These are phyloP conservation scores for Iguana delicatissima DNA, from an alignment of 2,797 vertebrate species.

Conservation along the genomic window DNA sequence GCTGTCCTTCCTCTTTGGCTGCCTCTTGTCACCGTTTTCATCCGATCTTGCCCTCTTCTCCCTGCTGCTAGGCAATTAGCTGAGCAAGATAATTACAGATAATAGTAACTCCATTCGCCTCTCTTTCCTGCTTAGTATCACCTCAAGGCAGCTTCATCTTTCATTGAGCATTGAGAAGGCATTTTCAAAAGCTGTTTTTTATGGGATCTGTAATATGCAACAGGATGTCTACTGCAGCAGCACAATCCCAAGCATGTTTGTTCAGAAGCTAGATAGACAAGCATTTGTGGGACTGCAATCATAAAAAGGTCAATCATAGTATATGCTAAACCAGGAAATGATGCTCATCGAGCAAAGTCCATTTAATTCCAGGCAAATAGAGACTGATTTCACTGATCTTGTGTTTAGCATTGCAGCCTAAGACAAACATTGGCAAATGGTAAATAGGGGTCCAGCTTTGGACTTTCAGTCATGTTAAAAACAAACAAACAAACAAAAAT, in stretches of 20 bases:
- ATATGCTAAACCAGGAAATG: background rate
- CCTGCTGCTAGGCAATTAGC: background rate
- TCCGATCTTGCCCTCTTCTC: background rate
- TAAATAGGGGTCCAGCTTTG: background rate
- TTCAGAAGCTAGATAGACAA: background rate
- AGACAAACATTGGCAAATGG: background rate
- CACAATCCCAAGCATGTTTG: background rate
- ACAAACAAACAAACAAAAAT: background rate
- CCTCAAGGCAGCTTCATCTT: background rate
- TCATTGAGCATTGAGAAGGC: background rate
- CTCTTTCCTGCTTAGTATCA: background rate
- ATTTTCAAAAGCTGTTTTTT: background rate
- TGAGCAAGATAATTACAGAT: background rate
- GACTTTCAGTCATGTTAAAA: background rate
- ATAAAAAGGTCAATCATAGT: background rate
- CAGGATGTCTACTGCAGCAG: background rate
- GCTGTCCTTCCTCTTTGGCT: background rate
- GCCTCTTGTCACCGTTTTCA: background rate
- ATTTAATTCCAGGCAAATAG: conserved; percentile 2
- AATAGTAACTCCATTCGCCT: background rate
- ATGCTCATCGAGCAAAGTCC: background rate
- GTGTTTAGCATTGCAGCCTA: background rate
- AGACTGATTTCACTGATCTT: background rate
- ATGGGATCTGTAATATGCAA: background rate
- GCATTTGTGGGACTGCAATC: background rate